These are phyloP conservation scores for Cochlearius cochlearius DNA, from an alignment of 2,113 vertebrate species.

Conservation along the genomic window DNA sequence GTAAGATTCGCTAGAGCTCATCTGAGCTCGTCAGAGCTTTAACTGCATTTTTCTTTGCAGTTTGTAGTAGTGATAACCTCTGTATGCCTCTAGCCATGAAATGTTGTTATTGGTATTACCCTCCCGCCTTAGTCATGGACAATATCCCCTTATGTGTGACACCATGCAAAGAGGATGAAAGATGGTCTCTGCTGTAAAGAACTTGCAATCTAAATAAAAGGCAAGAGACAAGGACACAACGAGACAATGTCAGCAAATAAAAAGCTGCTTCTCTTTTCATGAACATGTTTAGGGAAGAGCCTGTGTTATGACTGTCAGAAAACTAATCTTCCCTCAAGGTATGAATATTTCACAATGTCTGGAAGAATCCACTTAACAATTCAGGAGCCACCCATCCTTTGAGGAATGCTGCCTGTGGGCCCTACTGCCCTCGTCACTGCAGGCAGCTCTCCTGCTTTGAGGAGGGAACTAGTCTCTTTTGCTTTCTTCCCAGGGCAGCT, in stretches of 20 bases:
- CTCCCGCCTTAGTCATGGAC: not conserved
- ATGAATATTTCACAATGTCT: not conserved
- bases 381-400: conserved; percentile 1
- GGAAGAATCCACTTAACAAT: not conserved
- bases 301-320: not conserved
- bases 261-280: not conserved
- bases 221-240: not conserved
- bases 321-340: conserved; percentile 10
- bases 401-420: not conserved
- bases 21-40: not conserved
- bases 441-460: not conserved
- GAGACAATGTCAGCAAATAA: not conserved
- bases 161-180: not conserved
- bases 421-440: not conserved
- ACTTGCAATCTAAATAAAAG: not conserved
- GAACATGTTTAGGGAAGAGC: not conserved
- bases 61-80: not conserved
- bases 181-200: not conserved
- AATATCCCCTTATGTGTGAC: not conserved
- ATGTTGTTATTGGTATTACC: not conserved
- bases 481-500: conserved; percentile 2
- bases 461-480: not conserved
- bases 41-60: not conserved
- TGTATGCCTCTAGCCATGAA: not conserved
- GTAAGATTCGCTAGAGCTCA: not conserved